phyloP scores from a whole-genome alignment of 2,888 invertebrate genomes.

The Amphimallon solstitiale region DNA sequence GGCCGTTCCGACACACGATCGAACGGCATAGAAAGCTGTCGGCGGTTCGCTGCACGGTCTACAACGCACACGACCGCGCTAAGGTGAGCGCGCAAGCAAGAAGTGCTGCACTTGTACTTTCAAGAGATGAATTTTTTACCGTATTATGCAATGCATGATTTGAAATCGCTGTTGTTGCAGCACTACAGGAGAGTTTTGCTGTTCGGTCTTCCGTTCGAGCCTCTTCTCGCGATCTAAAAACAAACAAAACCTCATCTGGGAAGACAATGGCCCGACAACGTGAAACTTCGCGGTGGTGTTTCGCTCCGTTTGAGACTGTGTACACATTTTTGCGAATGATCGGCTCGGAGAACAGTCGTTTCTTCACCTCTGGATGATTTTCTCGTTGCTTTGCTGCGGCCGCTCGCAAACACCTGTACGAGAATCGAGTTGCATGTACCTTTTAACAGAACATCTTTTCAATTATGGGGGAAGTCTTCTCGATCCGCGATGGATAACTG shows the following conservation, averaged over 20 bases:
- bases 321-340: constrained; percentile 35
- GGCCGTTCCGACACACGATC: constrained; percentile 14
- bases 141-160: constrained; percentile 37
- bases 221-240: constrained; percentile 38
- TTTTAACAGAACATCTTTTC: neutral
- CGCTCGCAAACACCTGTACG: constrained; percentile 13
- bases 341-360: constrained; percentile 19
- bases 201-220: constrained; percentile 24
- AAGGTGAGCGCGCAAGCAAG: constrained; percentile 3
- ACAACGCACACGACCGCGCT: neutral
- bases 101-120: constrained; percentile 34
- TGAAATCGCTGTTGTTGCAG: constrained; percentile 16
- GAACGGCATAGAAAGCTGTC: constrained; percentile 14
- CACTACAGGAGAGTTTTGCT: neutral
- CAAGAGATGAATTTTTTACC: constrained; percentile 28
- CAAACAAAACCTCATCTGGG: constrained; percentile 47
- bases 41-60: too few species aligned
- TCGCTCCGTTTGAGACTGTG: constrained; percentile 50
- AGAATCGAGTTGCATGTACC: neutral
- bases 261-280: constrained; percentile 49
- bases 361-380: constrained; percentile 18
- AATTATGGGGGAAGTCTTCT: neutral
- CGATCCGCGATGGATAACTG: too few species aligned
- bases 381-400: neutral
- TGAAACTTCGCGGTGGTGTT: constrained; percentile 43